phyloP scores from a whole-genome alignment of 2,888 invertebrate genomes.

The Scotopteryx bipunctaria region DNA sequence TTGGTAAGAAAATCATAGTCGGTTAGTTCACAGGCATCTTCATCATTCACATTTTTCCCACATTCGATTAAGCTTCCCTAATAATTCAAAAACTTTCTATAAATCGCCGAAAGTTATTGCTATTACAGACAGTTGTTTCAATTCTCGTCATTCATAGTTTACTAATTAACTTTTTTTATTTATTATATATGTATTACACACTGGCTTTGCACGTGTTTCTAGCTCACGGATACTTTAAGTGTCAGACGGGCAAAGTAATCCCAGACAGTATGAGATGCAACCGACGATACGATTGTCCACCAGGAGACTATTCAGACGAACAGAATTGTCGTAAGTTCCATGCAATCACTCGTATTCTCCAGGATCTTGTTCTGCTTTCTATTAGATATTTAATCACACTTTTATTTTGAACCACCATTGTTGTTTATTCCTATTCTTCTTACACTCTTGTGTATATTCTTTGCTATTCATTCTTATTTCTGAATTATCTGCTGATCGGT shows the following conservation, averaged over 20 bases:
- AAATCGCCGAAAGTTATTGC: not conserved
- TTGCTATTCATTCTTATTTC: conserved; percentile 22
- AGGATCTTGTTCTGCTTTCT: conserved; percentile 27
- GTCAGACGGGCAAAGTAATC: conserved; percentile 86
- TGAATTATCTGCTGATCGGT: conserved; percentile 6
- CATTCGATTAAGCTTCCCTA: conserved; percentile 6
- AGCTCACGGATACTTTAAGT: conserved; percentile 82
- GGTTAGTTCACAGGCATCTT: conserved; percentile 14
- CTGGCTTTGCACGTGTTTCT: conserved; percentile 64
- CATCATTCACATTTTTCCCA: conserved; percentile 18
- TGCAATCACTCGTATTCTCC: conserved; percentile 34
- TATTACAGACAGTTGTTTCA: not conserved
- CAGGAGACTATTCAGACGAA: conserved; percentile 88
- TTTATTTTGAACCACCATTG: conserved; percentile 12
- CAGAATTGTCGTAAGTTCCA: conserved; percentile 88
- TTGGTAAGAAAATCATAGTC: conserved; percentile 63
- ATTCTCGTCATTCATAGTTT: not conserved
- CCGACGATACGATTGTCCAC: conserved; percentile 85
- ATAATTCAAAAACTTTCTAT: not conserved
- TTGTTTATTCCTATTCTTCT: conserved; percentile 26
- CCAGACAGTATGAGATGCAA: conserved; percentile 84
- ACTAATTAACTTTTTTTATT: not conserved
- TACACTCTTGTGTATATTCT: conserved; percentile 31
- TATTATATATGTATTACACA: no score
- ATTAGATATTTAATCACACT: conserved; percentile 11